phyloP scores from a whole-genome alignment of 2,888 invertebrate species.

The Stenichneumon culpator region DNA sequence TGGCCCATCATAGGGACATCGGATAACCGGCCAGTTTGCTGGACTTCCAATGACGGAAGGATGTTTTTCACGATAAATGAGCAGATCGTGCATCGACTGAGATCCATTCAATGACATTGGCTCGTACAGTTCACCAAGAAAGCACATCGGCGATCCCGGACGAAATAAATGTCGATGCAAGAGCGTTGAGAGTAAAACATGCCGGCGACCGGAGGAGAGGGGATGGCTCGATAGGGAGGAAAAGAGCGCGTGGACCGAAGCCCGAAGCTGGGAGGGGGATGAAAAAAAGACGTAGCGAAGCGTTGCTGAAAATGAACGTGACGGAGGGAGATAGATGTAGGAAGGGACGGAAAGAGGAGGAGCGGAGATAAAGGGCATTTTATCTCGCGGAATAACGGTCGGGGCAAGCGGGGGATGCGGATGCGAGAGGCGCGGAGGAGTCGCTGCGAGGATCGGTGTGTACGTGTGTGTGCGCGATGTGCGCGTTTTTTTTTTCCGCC shows the following conservation, averaged over 20 bases:
- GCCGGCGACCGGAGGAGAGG: constrained; percentile 31
- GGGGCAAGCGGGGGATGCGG: constrained; percentile 32
- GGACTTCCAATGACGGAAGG: background rate
- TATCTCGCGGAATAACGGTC: constrained; percentile 72
- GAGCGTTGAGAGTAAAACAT: constrained; percentile 24
- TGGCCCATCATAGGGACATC: background rate
- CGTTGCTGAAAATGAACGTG: constrained; percentile 60
- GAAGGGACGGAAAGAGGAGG: constrained; percentile 69
- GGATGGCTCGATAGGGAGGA: constrained; percentile 57
- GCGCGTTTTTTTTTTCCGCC: constrained; percentile 53
- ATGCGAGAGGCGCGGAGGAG: constrained; percentile 52
- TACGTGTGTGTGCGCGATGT: constrained; percentile 23
- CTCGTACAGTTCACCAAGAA: background rate
- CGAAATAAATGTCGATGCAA: constrained; percentile 51
- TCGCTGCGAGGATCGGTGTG: constrained; percentile 53
- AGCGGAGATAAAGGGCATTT: constrained; percentile 70
- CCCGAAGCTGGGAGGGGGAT: constrained; percentile 59
- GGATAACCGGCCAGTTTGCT: background rate
- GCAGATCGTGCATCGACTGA: too few relatives aligned
- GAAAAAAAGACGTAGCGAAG: constrained; percentile 47
- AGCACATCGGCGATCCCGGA: background rate
- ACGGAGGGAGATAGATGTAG: constrained; percentile 48
- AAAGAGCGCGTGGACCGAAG: constrained; percentile 40
- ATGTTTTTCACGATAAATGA: background rate
- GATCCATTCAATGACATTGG: too few relatives aligned